Percentiles rank a stretch among this genome's conserved stretches.
Conservation (phyloP, 2,888 invertebrate species). For the Hesperia comma region DNA sequence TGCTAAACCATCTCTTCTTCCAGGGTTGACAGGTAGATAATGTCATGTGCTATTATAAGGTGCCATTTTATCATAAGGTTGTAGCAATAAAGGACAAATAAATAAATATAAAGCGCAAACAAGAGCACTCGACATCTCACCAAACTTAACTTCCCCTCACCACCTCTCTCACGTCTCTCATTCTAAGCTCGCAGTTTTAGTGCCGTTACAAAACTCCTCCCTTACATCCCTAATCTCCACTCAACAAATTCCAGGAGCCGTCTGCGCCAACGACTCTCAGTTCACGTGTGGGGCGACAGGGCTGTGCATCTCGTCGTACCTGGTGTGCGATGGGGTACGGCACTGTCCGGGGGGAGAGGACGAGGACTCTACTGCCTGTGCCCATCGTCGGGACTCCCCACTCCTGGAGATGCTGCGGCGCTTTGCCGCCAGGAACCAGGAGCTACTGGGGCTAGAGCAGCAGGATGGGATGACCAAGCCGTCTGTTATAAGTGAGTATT, state of each 20-base stretch:
- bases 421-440: constrained; percentile 75
- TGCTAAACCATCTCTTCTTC: too few species aligned
- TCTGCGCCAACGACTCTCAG: constrained; percentile 72
- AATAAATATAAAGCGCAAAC: too few species aligned
- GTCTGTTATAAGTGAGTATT: constrained; percentile 75
- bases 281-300: constrained; percentile 70
- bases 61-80: too few species aligned
- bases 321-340: constrained; percentile 86
- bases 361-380: constrained; percentile 74
- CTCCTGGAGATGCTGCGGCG: constrained; percentile 71
- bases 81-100: too few species aligned
- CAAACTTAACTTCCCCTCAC: too few species aligned
- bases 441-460: constrained; percentile 70
- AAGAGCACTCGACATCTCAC: too few species aligned
- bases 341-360: constrained; percentile 87
- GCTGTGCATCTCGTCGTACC: constrained; percentile 86
- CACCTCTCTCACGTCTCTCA: too few species aligned
- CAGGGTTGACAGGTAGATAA: too few species aligned
- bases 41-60: too few species aligned
- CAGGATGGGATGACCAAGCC: constrained; percentile 72
- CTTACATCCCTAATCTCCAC: too few species aligned
- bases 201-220: too few species aligned
- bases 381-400: constrained; percentile 70
- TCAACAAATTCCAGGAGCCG: constrained; percentile 58
- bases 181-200: too few species aligned